phyloP scores from a whole-genome alignment of 2,797 vertebrate species.

The Lateolabrax maculatus region DNA sequence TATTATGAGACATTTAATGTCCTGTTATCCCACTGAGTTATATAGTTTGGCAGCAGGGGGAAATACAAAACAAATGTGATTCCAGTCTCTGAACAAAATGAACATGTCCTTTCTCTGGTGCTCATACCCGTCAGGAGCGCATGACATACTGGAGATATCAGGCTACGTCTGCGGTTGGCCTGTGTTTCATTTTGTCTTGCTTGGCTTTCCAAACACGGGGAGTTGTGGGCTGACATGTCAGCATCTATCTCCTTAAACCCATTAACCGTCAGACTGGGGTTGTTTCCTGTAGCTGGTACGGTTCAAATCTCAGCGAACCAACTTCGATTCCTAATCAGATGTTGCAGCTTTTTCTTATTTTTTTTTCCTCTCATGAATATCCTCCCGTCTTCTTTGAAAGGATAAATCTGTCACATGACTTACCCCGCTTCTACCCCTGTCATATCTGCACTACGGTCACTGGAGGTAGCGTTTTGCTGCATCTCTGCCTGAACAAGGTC shows the following conservation, averaged over 20 bases:
- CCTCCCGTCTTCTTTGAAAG: neutral
- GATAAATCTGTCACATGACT: constrained; percentile 3
- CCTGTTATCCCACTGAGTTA: neutral
- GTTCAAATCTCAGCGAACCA: neutral
- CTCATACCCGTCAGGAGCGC: neutral
- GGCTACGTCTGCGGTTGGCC: neutral
- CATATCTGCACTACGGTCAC: constrained; percentile 23
- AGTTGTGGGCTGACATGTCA: neutral
- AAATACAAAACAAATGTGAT: neutral
- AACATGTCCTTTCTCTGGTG: neutral
- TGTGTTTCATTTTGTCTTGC: constrained; percentile 8
- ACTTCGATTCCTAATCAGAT: neutral
- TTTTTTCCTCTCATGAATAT: neutral
- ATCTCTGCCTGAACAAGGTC: constrained; percentile 29
- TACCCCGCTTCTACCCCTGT: neutral
- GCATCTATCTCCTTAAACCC: constrained; percentile 12
- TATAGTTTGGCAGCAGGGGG: neutral
- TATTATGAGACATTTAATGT: neutral
- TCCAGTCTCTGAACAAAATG: neutral
- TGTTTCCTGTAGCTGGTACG: neutral
- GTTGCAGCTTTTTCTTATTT: constrained; percentile 2
- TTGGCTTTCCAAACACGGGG: neutral
- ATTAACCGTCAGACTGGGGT: neutral
- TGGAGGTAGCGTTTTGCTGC: constrained; percentile 23
- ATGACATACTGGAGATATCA: neutral